Percentiles rank a stretch among this genome's conserved stretches.
Evolutionary conservation across 2,888 invertebrate genomes (phyloP).

Genomic region (Griposia aprilina): DNA sequence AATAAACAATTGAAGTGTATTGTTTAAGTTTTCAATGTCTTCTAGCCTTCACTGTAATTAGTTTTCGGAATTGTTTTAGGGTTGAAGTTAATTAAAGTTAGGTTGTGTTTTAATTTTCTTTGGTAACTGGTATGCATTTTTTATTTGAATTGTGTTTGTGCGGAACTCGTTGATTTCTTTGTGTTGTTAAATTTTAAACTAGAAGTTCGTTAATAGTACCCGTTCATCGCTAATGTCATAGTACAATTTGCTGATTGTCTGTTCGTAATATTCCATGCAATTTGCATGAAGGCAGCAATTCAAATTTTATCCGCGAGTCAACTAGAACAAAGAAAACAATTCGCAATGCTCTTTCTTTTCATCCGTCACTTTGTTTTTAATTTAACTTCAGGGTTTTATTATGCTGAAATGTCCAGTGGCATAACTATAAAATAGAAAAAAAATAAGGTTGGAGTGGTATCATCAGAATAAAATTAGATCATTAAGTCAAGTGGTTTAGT

Average conservation of each 20-base stretch:
- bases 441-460: background rate
- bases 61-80: constrained; percentile 23
- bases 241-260: background rate
- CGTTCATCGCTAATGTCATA: background rate
- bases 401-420: background rate
- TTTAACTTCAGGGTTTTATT: constrained; percentile 24
- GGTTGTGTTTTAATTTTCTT: background rate
- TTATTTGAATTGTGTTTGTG: background rate
- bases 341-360: constrained; percentile 59
- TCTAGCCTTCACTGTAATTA: constrained; percentile 28
- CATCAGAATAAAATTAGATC: background rate
- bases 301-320: constrained; percentile 48
- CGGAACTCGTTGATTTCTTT: rapidly evolving
- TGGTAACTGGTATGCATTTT: background rate
- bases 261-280: constrained; percentile 23
- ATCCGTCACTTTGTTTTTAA: constrained; percentile 31
- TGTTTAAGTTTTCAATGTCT: constrained; percentile 39
- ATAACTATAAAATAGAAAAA: background rate
- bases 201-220: background rate
- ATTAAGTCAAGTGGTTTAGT: constrained; percentile 53
- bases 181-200: background rate
- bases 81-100: constrained; percentile 24
- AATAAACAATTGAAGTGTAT: constrained; percentile 53
- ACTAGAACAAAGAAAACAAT: constrained; percentile 67
- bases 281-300: constrained; percentile 28